Conservation (phyloP, 2,797 vertebrate species). For the Balearica regulorum region DNA sequence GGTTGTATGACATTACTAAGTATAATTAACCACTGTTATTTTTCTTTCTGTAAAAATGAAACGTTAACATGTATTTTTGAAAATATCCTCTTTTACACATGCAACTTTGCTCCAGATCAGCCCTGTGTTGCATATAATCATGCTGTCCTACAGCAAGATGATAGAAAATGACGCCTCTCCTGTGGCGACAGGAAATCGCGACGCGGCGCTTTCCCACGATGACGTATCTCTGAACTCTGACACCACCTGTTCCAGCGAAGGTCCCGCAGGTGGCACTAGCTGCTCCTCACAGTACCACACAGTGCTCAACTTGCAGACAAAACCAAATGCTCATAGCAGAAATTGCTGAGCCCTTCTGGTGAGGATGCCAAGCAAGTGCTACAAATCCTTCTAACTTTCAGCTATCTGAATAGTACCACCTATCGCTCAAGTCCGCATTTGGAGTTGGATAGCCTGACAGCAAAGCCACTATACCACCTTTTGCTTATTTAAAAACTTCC, state of each 20-base stretch:
- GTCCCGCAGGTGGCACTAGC: constrained; percentile 41
- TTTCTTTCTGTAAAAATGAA: neutral
- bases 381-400: neutral
- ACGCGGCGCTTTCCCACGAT: fast-evolving
- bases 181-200: fast-evolving
- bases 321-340: fast-evolving
- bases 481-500: neutral
- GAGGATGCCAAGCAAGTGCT: neutral
- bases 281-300: neutral
- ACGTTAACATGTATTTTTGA: fast-evolving
- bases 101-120: neutral
- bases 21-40: neutral
- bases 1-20: neutral
- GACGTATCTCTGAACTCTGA: fast-evolving
- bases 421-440: neutral
- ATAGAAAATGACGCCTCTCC: neutral
- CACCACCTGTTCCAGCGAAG: neutral
- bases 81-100: neutral
- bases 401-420: no score
- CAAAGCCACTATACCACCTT: neutral
- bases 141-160: neutral
- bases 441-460: neutral
- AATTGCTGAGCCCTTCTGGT: neutral
- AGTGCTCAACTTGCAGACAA: no score
- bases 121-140: fast-evolving